A percentile compares a stretch with the other conserved stretches of the same genome.
Evolutionary conservation across 2,888 invertebrate genomes (phyloP).

Genomic region (Cosmia trapezina): DNA sequence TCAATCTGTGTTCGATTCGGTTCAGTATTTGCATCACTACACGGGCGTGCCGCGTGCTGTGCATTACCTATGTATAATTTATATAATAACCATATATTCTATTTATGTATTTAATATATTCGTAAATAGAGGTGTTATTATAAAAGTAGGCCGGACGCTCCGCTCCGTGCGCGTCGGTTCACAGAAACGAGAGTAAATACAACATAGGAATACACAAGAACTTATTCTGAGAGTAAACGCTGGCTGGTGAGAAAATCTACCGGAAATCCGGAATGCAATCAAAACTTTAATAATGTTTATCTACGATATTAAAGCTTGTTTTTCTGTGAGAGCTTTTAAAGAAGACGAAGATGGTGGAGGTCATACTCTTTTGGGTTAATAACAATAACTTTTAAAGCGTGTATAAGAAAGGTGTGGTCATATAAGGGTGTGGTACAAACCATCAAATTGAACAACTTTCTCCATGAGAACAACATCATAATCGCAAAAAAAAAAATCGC

Average conservation of each 20-base stretch:
- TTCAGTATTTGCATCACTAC: conserved; percentile 22
- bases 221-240: conserved; percentile 20
- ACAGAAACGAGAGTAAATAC: conserved; percentile 60
- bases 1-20: conserved; percentile 29
- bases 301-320: background rate
- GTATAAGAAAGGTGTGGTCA: too few relatives aligned
- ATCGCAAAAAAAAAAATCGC: too few relatives aligned
- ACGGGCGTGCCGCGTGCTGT: conserved; percentile 23
- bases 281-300: background rate
- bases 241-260: background rate
- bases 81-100: conserved; percentile 6
- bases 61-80: conserved; percentile 13
- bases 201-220: conserved; percentile 29
- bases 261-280: background rate
- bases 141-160: conserved; percentile 63
- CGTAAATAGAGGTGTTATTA: conserved; percentile 48
- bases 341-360: background rate
- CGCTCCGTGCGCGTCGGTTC: conserved; percentile 57
- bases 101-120: conserved; percentile 42
- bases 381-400: background rate
- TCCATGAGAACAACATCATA: too few relatives aligned
- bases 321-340: background rate
- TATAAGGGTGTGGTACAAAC: too few relatives aligned
- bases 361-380: background rate
- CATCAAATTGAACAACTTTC: background rate